Evolutionary conservation across 1,140 invertebrate species (phyloP).

Genomic region (Helicorthomorpha holstii): DNA sequence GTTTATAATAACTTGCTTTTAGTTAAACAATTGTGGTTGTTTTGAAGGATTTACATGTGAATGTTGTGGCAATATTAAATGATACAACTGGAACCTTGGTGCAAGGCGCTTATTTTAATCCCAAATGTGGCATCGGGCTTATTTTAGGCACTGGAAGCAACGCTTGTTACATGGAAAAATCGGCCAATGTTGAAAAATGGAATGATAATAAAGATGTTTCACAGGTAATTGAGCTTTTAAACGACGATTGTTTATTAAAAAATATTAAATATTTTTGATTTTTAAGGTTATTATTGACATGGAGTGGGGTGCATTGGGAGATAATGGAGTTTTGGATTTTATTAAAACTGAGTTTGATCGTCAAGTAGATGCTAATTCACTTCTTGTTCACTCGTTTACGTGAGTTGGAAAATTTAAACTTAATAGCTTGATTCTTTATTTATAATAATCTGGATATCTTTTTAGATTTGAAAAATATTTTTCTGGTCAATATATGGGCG

Average conservation of each 20-base stretch:
- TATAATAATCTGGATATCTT: background rate
- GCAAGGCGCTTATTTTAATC: constrained; percentile 36
- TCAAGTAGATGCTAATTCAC: constrained; percentile 36
- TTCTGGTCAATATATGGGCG: constrained; percentile 82
- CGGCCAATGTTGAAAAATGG: constrained; percentile 43
- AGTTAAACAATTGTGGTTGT: constrained; percentile 1
- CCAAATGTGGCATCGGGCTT: constrained; percentile 34
- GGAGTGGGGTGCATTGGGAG: constrained; percentile 71
- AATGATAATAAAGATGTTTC: constrained; percentile 32
- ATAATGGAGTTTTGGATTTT: constrained; percentile 57
- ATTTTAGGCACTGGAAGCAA: constrained; percentile 59
- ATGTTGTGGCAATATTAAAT: constrained; percentile 56
- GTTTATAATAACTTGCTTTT: too few species aligned
- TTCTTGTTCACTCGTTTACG: constrained; percentile 36
- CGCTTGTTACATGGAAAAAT: constrained; percentile 57
- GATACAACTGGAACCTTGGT: constrained; percentile 54
- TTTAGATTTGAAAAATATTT: constrained; percentile 55
- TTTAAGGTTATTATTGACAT: constrained; percentile 55
- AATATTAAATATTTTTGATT: constrained; percentile 6
- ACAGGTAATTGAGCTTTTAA: background rate
- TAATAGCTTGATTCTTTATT: too few species aligned
- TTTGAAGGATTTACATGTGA: constrained; percentile 40
- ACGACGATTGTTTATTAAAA: too few species aligned
- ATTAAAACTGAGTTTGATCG: constrained; percentile 53
- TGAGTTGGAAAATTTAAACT: too few species aligned